A percentile compares a stretch with the other conserved stretches of the same genome.
Evolutionary conservation across 2,113 vertebrate species (phyloP).

Genomic region (Cariama cristata): DNA sequence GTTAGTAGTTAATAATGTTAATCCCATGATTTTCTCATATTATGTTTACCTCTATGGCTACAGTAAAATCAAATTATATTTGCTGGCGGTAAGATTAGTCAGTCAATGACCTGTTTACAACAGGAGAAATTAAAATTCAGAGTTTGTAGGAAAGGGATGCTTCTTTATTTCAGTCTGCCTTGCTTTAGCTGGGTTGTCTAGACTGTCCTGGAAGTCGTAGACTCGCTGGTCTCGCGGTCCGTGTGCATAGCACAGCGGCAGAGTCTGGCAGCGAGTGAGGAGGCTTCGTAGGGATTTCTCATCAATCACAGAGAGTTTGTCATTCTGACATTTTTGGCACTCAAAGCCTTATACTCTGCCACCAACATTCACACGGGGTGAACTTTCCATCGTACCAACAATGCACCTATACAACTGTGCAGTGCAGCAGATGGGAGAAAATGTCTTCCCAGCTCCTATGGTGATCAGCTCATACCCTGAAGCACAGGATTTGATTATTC

Average conservation of each 20-base stretch:
- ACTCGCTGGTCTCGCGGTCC: neutral
- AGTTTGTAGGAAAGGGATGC: neutral
- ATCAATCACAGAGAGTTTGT: neutral
- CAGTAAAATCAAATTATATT: slow-evolving; percentile 67
- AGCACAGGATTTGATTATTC: slow-evolving; percentile 14
- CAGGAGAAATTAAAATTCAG: slow-evolving; percentile 25
- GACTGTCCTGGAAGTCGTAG: neutral
- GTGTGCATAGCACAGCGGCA: neutral
- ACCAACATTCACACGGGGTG: neutral
- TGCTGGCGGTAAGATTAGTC: slow-evolving; percentile 53
- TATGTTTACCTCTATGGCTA: slow-evolving; percentile 60
- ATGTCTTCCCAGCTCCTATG: neutral
- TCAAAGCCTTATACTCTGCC: slow-evolving; percentile 2
- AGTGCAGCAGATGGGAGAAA: neutral
- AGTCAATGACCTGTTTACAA: slow-evolving; percentile 39
- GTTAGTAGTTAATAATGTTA: slow-evolving; percentile 69
- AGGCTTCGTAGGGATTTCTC: neutral
- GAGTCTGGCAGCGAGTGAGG: neutral
- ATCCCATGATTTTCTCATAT: slow-evolving; percentile 60
- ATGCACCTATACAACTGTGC: neutral
- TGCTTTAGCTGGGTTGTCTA: neutral
- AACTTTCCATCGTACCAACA: neutral
- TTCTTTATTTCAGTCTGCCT: slow-evolving; percentile 15
- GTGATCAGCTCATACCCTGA: neutral
- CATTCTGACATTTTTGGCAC: neutral